A percentile compares a stretch with the other conserved stretches of the same genome.
These are phyloP conservation scores for Nephila pilipes DNA, from an alignment of 1,140 invertebrate species.

Conservation along the genomic window DNA sequence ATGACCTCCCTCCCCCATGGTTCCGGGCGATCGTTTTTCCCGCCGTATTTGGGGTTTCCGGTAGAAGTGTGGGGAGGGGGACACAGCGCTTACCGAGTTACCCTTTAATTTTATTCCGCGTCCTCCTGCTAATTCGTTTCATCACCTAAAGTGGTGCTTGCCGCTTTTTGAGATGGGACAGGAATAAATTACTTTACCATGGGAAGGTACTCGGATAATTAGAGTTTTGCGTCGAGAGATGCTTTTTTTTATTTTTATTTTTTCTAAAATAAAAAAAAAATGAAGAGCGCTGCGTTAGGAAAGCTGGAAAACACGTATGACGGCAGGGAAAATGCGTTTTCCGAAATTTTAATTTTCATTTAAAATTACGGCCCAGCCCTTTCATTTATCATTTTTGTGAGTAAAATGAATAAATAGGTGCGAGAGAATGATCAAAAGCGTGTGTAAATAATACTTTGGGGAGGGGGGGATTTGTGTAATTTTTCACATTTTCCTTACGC, in stretches of 20 bases:
- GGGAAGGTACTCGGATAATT: background rate
- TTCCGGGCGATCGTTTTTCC: slow-evolving; percentile 32
- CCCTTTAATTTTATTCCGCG: slow-evolving; percentile 38
- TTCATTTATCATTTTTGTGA: background rate
- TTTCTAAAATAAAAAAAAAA: background rate
- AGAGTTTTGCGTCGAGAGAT: background rate
- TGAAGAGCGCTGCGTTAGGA: background rate
- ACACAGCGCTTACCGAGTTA: slow-evolving; percentile 19
- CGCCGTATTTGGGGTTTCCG: background rate
- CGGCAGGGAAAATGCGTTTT: background rate
- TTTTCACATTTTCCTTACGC: too few species aligned
- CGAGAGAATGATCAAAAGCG: background rate
- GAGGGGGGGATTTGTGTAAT: too few species aligned
- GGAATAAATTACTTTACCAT: slow-evolving; percentile 18
- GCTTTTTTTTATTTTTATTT: background rate
- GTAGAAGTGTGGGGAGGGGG: background rate
- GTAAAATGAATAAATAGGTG: background rate
- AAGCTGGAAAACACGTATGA: background rate
- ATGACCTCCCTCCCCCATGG: slow-evolving; percentile 12
- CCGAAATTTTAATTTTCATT: slow-evolving; percentile 25
- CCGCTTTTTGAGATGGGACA: slow-evolving; percentile 29
- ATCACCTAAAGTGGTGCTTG: slow-evolving; percentile 26
- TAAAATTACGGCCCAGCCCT: background rate
- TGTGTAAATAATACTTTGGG: too few species aligned
- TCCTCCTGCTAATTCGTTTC: slow-evolving; percentile 37